These are phyloP conservation scores for Chiridota heheva DNA, from an alignment of 35 echinoderm and acorn worm genomes.

Conservation along the genomic window DNA sequence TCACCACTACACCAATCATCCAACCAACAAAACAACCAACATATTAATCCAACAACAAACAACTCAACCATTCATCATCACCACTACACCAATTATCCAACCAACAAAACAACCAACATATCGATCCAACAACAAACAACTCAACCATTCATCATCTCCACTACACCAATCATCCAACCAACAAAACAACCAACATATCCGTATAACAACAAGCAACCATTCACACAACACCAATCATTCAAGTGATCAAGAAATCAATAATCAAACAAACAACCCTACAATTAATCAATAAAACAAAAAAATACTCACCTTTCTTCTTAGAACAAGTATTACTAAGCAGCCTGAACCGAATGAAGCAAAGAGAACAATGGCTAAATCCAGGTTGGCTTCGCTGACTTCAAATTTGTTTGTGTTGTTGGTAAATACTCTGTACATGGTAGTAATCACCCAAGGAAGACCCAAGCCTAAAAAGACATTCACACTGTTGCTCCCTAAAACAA, in stretches of 20 bases:
- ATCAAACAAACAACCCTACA: neutral
- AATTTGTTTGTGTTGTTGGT: neutral
- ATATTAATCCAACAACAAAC: too few relatives aligned
- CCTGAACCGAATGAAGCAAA: slow-evolving; percentile 61
- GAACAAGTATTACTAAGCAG: slow-evolving; percentile 68
- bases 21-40: too few relatives aligned
- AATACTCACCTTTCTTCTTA: slow-evolving; percentile 84
- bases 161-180: neutral
- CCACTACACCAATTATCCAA: too few relatives aligned
- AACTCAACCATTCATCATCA: too few relatives aligned
- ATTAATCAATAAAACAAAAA: neutral
- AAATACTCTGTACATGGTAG: slow-evolving; percentile 52
- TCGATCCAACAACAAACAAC: neutral
- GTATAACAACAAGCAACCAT: neutral
- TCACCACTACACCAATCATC: too few relatives aligned
- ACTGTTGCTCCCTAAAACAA: slow-evolving; percentile 91
- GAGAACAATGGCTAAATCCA: slow-evolving; percentile 71
- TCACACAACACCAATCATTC: neutral
- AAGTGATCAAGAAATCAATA: neutral
- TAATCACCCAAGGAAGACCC: slow-evolving; percentile 88
- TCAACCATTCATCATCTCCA: neutral
- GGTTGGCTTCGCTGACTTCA: slow-evolving; percentile 39
- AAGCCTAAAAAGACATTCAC: slow-evolving; percentile 96
- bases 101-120: too few relatives aligned
- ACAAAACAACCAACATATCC: neutral